Conservation (phyloP, 2,888 invertebrate genomes). For the Chironomus tentans region DNA sequence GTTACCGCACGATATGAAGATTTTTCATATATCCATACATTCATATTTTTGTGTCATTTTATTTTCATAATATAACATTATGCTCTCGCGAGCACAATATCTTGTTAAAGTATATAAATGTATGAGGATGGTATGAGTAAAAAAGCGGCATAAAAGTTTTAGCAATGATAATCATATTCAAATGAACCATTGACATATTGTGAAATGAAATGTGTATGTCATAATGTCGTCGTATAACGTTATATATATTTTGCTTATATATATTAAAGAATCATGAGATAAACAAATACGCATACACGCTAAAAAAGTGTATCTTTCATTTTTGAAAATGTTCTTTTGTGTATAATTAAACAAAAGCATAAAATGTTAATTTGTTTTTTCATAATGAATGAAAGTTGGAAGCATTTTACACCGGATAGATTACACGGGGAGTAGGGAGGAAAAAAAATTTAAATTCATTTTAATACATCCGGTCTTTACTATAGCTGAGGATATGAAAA, state of each 20-base stretch:
- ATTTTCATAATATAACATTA: neutral
- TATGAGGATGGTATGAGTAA: neutral
- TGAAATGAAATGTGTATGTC: neutral
- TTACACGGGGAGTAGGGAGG: neutral
- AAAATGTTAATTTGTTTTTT: neutral
- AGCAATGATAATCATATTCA: slow-evolving; percentile 11
- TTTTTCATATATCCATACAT: neutral
- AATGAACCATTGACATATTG: slow-evolving; percentile 25
- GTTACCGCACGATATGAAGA: neutral
- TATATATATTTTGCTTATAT: neutral
- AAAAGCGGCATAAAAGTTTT: neutral
- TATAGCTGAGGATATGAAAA: neutral
- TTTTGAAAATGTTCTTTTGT: slow-evolving; percentile 3
- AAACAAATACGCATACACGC: neutral
- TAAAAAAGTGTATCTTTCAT: neutral
- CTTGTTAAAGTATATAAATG: neutral
- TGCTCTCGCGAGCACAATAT: neutral
- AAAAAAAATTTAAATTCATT: neutral
- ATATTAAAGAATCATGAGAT: neutral
- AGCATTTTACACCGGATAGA: neutral
- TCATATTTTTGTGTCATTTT: neutral
- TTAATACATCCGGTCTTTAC: neutral
- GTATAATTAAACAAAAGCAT: slow-evolving; percentile 3
- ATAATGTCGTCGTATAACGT: neutral
- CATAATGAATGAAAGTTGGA: neutral